Conservation (phyloP, 2,113 vertebrate genomes). For the Pitta sordida region DNA sequence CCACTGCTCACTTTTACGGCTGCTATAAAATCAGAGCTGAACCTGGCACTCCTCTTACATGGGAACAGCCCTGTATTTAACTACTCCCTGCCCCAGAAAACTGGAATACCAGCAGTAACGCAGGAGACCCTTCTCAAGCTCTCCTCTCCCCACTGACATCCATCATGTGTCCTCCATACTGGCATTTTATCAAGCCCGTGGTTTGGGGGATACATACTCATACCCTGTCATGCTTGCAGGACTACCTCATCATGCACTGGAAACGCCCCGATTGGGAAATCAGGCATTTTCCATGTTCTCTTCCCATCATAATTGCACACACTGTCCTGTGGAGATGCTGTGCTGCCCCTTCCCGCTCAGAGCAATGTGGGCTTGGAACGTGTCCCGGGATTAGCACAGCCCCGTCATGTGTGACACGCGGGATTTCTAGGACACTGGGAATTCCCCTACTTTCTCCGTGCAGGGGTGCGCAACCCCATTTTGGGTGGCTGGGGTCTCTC, state of each 20-base stretch:
- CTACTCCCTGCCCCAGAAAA: fast-evolving
- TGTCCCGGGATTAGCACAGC: not conserved
- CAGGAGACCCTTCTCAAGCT: fast-evolving
- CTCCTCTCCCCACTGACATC: not conserved
- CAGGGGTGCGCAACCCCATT: fast-evolving
- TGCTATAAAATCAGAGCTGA: not conserved
- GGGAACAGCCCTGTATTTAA: not conserved
- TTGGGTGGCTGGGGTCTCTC: not conserved
- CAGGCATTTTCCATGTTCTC: not conserved
- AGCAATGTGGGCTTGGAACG: fast-evolving
- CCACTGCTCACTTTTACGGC: not conserved
- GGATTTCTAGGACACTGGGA: not conserved
- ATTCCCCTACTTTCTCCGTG: not conserved
- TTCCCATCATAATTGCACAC: fast-evolving
- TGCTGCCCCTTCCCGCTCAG: not conserved
- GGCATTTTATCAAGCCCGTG: fast-evolving
- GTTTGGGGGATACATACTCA: not conserved
- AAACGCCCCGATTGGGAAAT: not conserved
- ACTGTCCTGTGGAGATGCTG: not conserved
- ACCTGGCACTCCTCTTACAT: not conserved
- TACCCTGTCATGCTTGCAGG: fast-evolving
- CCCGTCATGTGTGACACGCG: fast-evolving
- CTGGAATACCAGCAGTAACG: not conserved
- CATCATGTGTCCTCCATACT: fast-evolving
- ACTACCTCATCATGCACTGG: not conserved